Evolutionary conservation across 2,797 vertebrate species (phyloP).

Genomic region (Myripristis murdjan): DNA sequence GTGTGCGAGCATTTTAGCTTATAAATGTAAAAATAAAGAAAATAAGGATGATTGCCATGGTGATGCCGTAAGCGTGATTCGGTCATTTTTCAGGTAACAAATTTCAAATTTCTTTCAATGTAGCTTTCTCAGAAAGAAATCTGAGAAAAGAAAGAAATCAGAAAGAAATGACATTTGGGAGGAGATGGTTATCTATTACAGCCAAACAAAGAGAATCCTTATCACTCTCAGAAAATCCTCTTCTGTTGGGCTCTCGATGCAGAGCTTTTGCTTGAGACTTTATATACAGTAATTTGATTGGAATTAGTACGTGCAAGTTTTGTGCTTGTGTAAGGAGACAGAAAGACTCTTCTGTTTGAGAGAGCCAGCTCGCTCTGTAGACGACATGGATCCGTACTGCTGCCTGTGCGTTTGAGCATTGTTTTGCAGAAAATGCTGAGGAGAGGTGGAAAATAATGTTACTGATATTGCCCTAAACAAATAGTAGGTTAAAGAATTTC

Average conservation of each 20-base stretch:
- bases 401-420: conserved; percentile 36
- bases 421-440: conserved; percentile 55
- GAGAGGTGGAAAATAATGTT: conserved; percentile 66
- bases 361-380: conserved; percentile 19
- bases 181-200: neutral
- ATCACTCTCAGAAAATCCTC: neutral
- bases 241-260: conserved; percentile 2
- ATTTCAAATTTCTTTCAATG: neutral
- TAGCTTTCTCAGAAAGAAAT: neutral
- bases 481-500: conserved; percentile 69
- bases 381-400: conserved; percentile 20
- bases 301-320: conserved; percentile 16
- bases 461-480: conserved; percentile 73
- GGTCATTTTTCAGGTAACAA: neutral
- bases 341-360: conserved; percentile 13
- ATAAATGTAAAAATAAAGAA: no score
- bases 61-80: no score
- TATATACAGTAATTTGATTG: conserved; percentile 22
- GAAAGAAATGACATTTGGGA: neutral
- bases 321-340: conserved; percentile 22
- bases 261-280: conserved; percentile 8
- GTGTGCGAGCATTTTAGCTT: no score
- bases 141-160: no score
- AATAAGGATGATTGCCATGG: no score
- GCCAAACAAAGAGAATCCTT: neutral